Evolutionary conservation across 1,140 invertebrate species (phyloP), one percentile per base, ranked within the genome.

Genomic region (Lerema accius): DNA sequence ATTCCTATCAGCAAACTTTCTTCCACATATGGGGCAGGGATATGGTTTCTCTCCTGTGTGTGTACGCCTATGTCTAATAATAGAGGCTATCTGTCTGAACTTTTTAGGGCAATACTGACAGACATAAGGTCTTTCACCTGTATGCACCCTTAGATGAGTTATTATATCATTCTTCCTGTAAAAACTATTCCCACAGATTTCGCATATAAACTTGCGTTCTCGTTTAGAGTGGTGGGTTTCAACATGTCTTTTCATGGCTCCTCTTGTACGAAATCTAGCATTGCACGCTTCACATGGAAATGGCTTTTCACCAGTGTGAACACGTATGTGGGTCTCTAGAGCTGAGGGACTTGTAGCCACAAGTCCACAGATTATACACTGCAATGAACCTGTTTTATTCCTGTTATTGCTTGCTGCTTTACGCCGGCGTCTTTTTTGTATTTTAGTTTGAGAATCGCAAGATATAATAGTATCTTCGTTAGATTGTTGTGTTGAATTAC

Each of bases 261-360:
- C 92, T 59, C 92, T 78, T 0, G 91, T 84, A 3, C 86, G 82
- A 55, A 91, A 93, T 60, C 82, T 82, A n/a, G 86, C 78, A 0
- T 84, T 81, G 50, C 94, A 96, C 7, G 93, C 90, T 56, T 95
- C 94, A 77, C 96, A 97, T 15, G 94, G 92, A 78, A 95, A 96
- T 2, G 95, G 95, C 70, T 94, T 93, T 66, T 96, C 94, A 1
- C 95, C 95, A 6, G 95, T 95, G 66, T 97, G 96, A 1, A 94
- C 95, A 14, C 95, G 81, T 86, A 96, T 93, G 68, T 97, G 96
- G 65, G 95, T 96, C 5, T 95, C 94, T 40, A 97, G 79, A 2
- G 93, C 85, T 0, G 88, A 90, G 1, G 65, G 78, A 46, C 84
- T 81, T 0, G 58, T 59, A 0, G 72, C 72, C 55, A 83, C 61